Conservation (phyloP, 2,888 invertebrate genomes). For the Adineta ricciae region DNA sequence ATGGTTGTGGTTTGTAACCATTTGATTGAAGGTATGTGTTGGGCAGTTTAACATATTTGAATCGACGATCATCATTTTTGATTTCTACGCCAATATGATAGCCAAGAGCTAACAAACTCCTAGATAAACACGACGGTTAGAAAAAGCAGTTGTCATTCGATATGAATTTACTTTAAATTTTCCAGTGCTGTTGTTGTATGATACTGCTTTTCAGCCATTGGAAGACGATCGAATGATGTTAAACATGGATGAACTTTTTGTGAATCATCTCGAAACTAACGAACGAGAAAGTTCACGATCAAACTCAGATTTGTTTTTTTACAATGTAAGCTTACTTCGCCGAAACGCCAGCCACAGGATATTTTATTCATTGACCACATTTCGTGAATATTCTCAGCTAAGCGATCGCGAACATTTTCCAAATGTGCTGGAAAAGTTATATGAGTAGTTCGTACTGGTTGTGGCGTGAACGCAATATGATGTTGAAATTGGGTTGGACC, state of each 20-base stretch:
- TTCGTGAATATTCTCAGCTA: slow-evolving; percentile 97
- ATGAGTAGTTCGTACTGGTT: slow-evolving; percentile 78
- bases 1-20: slow-evolving; percentile 92
- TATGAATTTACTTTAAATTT: slow-evolving; percentile 68
- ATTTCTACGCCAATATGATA: slow-evolving; percentile 78
- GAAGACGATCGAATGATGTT: slow-evolving; percentile 83
- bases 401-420: slow-evolving; percentile 78
- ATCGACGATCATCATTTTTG: slow-evolving; percentile 55
- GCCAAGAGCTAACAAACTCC: slow-evolving; percentile 63
- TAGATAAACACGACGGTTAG: slow-evolving; percentile 35
- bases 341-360: slow-evolving; percentile 92
- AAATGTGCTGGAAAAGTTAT: slow-evolving; percentile 50
- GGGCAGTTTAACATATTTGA: slow-evolving; percentile 78
- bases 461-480: slow-evolving; percentile 85
- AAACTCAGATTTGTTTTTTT: too few relatives aligned
- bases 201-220: slow-evolving; percentile 86
- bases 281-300: too few relatives aligned
- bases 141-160: not conserved
- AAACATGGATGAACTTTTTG: slow-evolving; percentile 67
- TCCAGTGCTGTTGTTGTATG: slow-evolving; percentile 92
- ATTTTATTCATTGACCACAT: slow-evolving; percentile 99
- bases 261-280: slow-evolving; percentile 30
- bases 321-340: slow-evolving; percentile 58
- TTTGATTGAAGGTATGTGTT: slow-evolving; percentile 77
- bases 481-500: slow-evolving; percentile 82